Percentiles rank a stretch among this genome's conserved stretches.
Evolutionary conservation across 2,797 vertebrate species (phyloP).

Genomic region (Cirrhinus molitorella): DNA sequence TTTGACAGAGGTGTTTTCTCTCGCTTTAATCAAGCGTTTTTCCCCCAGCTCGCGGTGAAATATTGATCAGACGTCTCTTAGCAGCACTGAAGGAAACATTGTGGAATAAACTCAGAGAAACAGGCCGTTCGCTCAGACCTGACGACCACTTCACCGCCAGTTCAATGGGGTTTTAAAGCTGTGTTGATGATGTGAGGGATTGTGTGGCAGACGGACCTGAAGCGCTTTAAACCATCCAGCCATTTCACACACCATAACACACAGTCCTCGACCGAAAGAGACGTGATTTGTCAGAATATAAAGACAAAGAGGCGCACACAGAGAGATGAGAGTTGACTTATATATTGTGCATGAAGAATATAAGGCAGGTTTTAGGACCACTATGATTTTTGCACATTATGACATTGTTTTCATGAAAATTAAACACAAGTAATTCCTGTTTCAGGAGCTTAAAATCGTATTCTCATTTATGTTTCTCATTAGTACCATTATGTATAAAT

Average conservation of each 20-base stretch:
- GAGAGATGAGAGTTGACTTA: neutral
- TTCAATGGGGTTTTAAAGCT: slow-evolving; percentile 19
- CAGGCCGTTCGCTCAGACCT: neutral
- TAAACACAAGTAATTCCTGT: neutral
- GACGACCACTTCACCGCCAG: neutral
- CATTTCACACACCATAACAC: slow-evolving; percentile 52
- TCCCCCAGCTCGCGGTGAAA: neutral
- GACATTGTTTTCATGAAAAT: neutral
- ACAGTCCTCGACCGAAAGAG: neutral
- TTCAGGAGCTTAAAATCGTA: neutral
- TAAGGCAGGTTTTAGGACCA: neutral
- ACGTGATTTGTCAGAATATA: slow-evolving; percentile 24
- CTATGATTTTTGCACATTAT: neutral
- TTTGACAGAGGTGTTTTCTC: neutral
- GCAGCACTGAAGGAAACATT: neutral
- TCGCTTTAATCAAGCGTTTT: neutral
- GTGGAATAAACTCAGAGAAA: neutral
- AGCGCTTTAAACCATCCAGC: slow-evolving; percentile 22
- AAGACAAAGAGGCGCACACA: slow-evolving; percentile 7
- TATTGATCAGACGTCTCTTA: neutral
- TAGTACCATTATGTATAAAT: neutral
- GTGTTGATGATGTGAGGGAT: slow-evolving; percentile 31
- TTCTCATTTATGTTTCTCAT: neutral
- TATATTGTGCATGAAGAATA: neutral
- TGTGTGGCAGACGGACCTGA: neutral